Evolutionary conservation across 2,797 vertebrate genomes (phyloP).

Genomic region (Aldrovandia affinis): DNA sequence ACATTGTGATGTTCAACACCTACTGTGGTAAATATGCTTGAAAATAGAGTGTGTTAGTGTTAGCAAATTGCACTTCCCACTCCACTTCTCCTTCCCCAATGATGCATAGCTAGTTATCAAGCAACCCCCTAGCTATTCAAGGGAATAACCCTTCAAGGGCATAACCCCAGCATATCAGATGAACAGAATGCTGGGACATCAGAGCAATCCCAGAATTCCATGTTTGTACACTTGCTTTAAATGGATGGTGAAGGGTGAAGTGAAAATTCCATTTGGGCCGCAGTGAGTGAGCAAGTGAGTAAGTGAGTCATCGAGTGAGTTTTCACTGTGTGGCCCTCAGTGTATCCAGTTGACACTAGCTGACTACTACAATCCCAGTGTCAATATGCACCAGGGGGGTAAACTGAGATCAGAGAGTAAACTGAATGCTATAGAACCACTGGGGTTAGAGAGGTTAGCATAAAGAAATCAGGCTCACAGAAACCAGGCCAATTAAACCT

Average conservation of each 20-base stretch:
- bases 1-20: neutral
- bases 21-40: neutral
- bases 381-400: neutral
- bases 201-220: neutral
- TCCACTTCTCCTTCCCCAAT: too few relatives aligned
- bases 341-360: neutral
- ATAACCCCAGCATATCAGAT: neutral
- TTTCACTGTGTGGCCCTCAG: neutral
- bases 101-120: too few relatives aligned
- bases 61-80: too few relatives aligned
- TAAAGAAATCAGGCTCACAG: neutral
- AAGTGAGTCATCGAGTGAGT: neutral
- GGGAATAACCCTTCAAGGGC: too few relatives aligned
- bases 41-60: too few relatives aligned
- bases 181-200: neutral
- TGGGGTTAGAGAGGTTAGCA: neutral
- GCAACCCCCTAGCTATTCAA: too few relatives aligned
- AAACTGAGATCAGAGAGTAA: constrained; percentile 3
- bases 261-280: neutral
- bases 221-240: neutral
- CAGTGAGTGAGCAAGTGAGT: neutral
- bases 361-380: neutral
- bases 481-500: constrained; percentile 10
- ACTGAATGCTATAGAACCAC: neutral
- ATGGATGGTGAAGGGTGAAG: neutral